Conservation (phyloP, 2,888 invertebrate species). For the Monochamus alternatus region DNA sequence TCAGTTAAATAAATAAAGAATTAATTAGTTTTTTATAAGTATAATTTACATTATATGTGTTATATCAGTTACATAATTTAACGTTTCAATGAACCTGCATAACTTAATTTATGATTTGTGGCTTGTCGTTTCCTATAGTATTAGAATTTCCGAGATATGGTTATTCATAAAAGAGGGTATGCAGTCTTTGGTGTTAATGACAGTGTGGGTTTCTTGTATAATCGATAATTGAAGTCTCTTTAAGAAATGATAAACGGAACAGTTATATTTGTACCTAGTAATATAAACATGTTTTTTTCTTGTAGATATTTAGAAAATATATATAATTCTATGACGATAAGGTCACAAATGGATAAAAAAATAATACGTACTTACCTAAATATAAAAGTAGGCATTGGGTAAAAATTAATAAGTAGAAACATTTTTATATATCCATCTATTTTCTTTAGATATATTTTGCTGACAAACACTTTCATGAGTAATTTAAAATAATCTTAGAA, state of each 20-base stretch:
- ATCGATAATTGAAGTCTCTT: constrained; percentile 43
- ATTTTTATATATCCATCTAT: too few species aligned
- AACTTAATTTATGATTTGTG: constrained; percentile 38
- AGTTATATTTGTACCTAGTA: too few species aligned
- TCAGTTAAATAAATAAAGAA: background rate
- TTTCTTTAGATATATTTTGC: too few species aligned
- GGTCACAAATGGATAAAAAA: too few species aligned
- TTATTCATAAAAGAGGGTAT: background rate
- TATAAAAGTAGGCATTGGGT: too few species aligned
- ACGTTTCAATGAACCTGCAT: constrained; percentile 48
- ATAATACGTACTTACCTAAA: too few species aligned
- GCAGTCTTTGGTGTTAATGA: background rate
- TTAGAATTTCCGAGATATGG: background rate
- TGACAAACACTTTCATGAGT: too few species aligned
- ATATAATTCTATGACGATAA: too few species aligned
- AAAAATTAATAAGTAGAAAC: too few species aligned
- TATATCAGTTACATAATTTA: constrained; percentile 44
- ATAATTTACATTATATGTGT: constrained; percentile 15
- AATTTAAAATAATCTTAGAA: too few species aligned
- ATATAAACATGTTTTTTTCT: too few species aligned
- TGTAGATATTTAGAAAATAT: too few species aligned
- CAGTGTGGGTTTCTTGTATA: constrained; percentile 33
- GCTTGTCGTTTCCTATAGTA: background rate
- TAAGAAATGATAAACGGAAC: background rate
- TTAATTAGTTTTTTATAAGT: constrained; percentile 19